Evolutionary conservation across 2,113 vertebrate genomes (phyloP).

Genomic region (Silurus glanis): DNA sequence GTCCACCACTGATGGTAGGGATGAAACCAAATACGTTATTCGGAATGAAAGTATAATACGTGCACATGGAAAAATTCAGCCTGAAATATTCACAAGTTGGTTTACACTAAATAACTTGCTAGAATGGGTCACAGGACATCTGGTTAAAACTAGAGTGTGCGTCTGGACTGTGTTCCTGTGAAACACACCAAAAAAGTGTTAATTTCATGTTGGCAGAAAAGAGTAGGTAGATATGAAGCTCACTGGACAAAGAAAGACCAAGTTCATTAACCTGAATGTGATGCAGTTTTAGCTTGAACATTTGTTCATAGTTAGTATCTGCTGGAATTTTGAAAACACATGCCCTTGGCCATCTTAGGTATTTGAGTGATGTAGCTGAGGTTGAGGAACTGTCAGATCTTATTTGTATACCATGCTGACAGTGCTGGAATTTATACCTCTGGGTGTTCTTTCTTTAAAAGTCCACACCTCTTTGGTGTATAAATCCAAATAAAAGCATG

Average conservation of each 20-base stretch:
- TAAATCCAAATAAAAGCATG: background rate
- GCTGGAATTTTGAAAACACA: no score
- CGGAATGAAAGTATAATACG: background rate
- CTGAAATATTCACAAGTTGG: background rate
- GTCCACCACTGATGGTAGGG: background rate
- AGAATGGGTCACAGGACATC: background rate
- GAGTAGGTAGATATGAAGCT: background rate
- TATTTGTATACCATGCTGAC: background rate
- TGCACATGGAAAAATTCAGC: background rate
- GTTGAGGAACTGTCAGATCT: background rate
- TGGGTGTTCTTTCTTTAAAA: background rate
- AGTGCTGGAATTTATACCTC: background rate
- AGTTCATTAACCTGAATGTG: no score
- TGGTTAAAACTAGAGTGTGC: background rate
- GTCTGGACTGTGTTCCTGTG: background rate
- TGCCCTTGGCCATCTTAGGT: background rate
- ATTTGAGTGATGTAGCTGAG: background rate
- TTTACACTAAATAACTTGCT: background rate
- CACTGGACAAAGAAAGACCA: no score
- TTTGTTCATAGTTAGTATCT: no score
- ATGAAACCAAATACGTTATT: background rate
- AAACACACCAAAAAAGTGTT: background rate
- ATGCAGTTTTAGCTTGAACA: background rate
- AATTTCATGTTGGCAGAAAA: background rate
- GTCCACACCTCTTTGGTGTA: background rate